Evolutionary conservation across 2,113 vertebrate genomes (phyloP).

Genomic region (Sphyrna mokarran): DNA sequence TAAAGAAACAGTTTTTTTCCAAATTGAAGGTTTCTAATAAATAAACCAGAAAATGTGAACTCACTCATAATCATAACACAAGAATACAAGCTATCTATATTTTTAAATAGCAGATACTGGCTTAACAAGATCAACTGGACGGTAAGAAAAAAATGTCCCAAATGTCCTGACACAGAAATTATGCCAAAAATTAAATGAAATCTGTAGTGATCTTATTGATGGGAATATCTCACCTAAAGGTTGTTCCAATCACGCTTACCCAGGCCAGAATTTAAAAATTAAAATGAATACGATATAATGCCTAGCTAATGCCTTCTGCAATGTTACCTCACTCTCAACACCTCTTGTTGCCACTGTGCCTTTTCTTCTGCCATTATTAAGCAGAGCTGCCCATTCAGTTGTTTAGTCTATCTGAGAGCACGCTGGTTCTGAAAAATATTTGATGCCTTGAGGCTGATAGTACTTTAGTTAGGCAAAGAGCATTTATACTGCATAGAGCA

Average conservation of each 20-base stretch:
- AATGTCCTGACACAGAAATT: background rate
- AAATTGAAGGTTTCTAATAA: background rate
- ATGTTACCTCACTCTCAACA: background rate
- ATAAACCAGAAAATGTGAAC: background rate
- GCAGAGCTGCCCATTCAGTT: background rate
- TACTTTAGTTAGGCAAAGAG: background rate
- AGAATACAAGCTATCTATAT: background rate
- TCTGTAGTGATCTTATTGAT: background rate
- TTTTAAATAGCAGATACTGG: background rate
- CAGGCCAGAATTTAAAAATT: background rate
- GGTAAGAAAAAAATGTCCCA: background rate
- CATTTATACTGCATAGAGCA: background rate
- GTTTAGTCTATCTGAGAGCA: background rate
- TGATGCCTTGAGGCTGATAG: background rate
- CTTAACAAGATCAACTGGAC: background rate
- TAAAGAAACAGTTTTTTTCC: background rate
- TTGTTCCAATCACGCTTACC: background rate
- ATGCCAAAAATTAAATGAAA: background rate
- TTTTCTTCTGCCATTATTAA: background rate
- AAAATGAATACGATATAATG: background rate
- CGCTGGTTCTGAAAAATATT: background rate
- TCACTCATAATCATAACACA: background rate
- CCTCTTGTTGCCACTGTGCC: background rate
- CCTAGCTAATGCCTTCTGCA: background rate
- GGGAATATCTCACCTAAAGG: background rate